phyloP scores from a whole-genome alignment of 1,140 invertebrate species.

The Cydia pomonella region DNA sequence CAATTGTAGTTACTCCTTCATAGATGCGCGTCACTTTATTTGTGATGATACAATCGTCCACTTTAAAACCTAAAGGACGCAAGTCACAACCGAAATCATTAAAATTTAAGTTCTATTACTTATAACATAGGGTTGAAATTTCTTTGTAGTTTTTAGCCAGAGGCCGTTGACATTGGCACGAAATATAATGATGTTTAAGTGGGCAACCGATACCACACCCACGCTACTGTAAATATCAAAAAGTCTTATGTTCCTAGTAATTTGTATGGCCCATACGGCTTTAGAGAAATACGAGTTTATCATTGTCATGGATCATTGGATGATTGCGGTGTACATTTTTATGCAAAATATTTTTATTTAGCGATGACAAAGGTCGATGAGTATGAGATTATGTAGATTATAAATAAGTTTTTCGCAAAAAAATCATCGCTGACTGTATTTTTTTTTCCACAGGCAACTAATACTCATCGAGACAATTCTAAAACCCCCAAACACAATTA shows the following conservation, averaged over 20 bases:
- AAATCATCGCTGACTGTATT: too few species aligned
- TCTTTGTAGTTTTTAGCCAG: not conserved
- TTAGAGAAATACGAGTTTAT: not conserved
- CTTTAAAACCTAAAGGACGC: not conserved
- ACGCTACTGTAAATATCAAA: not conserved
- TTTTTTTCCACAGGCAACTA: too few species aligned
- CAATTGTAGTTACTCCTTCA: not conserved
- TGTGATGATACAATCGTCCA: not conserved
- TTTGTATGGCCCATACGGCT: not conserved
- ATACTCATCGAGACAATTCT: too few species aligned
- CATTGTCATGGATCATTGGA: not conserved
- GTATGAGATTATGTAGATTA: too few species aligned
- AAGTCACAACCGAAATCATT: not conserved
- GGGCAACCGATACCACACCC: constrained; percentile 6
- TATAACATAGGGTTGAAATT: not conserved
- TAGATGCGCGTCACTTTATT: constrained; percentile 1
- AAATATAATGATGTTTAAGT: not conserved
- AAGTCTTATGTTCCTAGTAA: not conserved
- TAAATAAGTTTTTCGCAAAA: too few species aligned
- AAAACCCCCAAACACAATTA: too few species aligned
- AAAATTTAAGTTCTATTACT: not conserved
- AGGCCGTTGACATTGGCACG: not conserved
- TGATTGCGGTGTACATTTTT: not conserved
- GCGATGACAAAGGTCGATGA: constrained; percentile 3
- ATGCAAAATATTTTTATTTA: constrained; percentile 2